These are phyloP conservation scores for Eupithecia insigniata DNA, from an alignment of 2,888 invertebrate species.

Conservation along the genomic window DNA sequence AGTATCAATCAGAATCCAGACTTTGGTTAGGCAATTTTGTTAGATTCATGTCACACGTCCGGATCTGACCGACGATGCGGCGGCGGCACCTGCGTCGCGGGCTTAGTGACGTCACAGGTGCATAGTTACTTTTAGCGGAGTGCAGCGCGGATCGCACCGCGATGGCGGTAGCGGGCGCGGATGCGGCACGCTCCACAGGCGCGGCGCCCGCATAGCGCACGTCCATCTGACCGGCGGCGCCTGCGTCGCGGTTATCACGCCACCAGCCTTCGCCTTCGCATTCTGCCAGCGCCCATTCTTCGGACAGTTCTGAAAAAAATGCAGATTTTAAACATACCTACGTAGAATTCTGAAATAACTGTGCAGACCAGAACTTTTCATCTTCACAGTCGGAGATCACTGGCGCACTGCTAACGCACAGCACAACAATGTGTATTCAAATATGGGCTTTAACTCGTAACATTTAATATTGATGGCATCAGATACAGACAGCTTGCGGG, in stretches of 20 bases:
- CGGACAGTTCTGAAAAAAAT: slow-evolving; percentile 83
- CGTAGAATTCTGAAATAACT: not conserved
- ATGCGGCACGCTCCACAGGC: slow-evolving; percentile 89
- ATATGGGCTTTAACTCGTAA: no score
- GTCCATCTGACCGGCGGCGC: slow-evolving; percentile 87
- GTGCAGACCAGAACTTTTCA: not conserved
- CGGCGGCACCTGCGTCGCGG: not conserved
- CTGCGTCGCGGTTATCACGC: slow-evolving; percentile 73
- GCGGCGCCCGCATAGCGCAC: slow-evolving; percentile 92
- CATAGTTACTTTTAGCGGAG: slow-evolving; percentile 78
- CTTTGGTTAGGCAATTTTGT: no score
- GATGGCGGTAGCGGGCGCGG: slow-evolving; percentile 90
- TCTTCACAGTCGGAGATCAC: no score
- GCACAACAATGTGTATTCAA: no score
- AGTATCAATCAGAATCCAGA: no score
- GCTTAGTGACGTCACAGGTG: not conserved
- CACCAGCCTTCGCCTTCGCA: slow-evolving; percentile 84
- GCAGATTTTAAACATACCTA: not conserved
- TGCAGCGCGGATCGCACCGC: slow-evolving; percentile 92
- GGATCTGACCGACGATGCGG: no score
- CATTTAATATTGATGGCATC: no score
- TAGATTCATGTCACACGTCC: no score
- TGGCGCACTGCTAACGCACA: no score
- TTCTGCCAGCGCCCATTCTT: slow-evolving; percentile 87
- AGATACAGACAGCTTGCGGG: no score